Conservation (phyloP, 1,140 invertebrate genomes). For the Drosophila athabasca region DNA sequence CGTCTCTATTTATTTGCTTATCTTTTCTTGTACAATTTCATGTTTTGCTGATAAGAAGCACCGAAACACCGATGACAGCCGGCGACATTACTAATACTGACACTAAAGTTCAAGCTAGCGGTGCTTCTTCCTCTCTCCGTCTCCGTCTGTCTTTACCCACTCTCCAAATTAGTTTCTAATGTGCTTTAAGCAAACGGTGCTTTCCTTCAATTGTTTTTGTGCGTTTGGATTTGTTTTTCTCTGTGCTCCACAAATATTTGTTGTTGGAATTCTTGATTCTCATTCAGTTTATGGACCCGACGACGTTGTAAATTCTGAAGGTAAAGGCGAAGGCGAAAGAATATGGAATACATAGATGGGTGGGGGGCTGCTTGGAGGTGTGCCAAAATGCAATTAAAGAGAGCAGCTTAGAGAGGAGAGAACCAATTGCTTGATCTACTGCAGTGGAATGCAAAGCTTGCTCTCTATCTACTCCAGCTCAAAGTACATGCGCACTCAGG, state of each 20-base stretch:
- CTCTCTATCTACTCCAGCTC: too few relatives aligned
- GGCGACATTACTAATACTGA: too few relatives aligned
- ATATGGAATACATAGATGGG: too few relatives aligned
- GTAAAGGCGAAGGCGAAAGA: conserved; percentile 36
- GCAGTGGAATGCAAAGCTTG: too few relatives aligned
- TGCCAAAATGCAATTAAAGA: background rate
- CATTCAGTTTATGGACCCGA: conserved; percentile 29
- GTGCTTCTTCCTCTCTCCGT: background rate
- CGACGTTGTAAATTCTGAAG: conserved; percentile 33
- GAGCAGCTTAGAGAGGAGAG: background rate
- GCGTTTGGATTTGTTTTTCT: conserved; percentile 50
- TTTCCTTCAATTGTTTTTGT: conserved; percentile 43
- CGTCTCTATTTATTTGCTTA: conserved; percentile 54
- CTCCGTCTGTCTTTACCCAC: background rate
- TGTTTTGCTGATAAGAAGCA: conserved; percentile 38
- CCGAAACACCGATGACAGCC: too few relatives aligned
- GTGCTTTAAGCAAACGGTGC: conserved; percentile 14
- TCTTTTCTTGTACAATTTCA: conserved; percentile 35
- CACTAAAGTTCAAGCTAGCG: background rate
- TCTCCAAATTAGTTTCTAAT: conserved; percentile 51
- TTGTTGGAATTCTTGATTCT: conserved; percentile 40
- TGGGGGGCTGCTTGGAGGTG: too few relatives aligned
- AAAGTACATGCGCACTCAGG: too few relatives aligned
- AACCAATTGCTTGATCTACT: too few relatives aligned
- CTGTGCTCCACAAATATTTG: conserved; percentile 48